Evolutionary conservation across 2,113 vertebrate genomes (phyloP).

Genomic region (Delphinus delphis): DNA sequence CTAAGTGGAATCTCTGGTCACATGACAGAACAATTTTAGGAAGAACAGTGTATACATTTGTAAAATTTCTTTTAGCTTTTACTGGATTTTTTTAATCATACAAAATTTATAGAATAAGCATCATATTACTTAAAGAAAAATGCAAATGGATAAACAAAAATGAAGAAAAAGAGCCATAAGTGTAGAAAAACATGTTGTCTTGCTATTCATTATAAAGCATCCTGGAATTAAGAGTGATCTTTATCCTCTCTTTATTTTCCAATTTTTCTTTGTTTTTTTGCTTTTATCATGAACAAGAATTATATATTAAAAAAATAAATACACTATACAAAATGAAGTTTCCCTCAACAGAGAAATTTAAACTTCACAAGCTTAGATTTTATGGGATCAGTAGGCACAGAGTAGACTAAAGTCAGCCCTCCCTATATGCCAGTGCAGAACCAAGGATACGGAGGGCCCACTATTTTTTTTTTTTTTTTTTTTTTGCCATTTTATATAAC

Average conservation of each 20-base stretch:
- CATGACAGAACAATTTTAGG: background rate
- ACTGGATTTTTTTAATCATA: background rate
- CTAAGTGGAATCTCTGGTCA: background rate
- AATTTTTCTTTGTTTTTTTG: background rate
- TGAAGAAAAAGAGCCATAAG: background rate
- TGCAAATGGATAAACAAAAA: background rate
- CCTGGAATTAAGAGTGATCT: background rate
- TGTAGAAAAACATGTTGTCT: background rate
- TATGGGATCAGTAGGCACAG: background rate
- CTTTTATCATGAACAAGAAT: background rate
- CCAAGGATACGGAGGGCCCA: background rate
- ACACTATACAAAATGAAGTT: background rate
- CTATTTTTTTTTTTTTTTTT: background rate
- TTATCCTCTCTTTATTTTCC: background rate
- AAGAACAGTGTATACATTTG: background rate
- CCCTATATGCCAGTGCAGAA: background rate
- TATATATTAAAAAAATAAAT: background rate
- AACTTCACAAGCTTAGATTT: background rate
- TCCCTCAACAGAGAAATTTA: background rate
- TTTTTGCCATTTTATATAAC: background rate
- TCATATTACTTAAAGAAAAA: background rate
- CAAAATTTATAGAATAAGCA: background rate
- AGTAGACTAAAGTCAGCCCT: background rate
- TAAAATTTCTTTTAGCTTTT: background rate
- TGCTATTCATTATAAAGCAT: background rate